A percentile compares a stretch with the other conserved stretches of the same genome.
Conservation (phyloP, 1,140 invertebrate species). For the Acromyrmex heyeri region DNA sequence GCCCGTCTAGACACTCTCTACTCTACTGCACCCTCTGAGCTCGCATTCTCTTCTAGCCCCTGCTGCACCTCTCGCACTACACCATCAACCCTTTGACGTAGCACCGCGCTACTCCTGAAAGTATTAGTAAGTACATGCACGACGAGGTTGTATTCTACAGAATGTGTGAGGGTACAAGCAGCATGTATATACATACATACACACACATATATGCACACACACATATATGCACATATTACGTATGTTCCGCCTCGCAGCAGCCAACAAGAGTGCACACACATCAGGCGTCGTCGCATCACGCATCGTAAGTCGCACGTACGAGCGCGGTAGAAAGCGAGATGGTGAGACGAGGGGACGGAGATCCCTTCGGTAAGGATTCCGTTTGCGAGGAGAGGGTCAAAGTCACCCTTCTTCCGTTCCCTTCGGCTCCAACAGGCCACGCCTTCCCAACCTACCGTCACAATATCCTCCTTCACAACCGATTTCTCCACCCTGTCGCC, state of each 20-base stretch:
- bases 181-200: background rate
- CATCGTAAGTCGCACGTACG: conserved; percentile 78
- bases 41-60: conserved; percentile 65
- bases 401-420: conserved; percentile 74
- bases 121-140: conserved; percentile 65
- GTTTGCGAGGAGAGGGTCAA: conserved; percentile 62
- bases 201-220: background rate
- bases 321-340: conserved; percentile 63
- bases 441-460: conserved; percentile 75
- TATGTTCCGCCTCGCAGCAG: conserved; percentile 55
- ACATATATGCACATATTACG: conserved; percentile 31
- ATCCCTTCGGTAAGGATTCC: conserved; percentile 71
- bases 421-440: conserved; percentile 70
- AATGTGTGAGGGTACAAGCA: background rate
- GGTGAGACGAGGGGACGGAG: conserved; percentile 42
- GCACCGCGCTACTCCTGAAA: conserved; percentile 64
- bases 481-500: conserved; percentile 43
- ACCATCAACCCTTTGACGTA: conserved; percentile 81
- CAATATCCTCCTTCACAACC: conserved; percentile 57
- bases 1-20: conserved; percentile 85
- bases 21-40: conserved; percentile 82
- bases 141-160: conserved; percentile 48
- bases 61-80: conserved; percentile 70
- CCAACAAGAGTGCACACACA: conserved; percentile 69
- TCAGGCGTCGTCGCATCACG: conserved; percentile 75